phyloP scores from a whole-genome alignment of 2,797 vertebrate genomes.

The Trachops cirrhosus region DNA sequence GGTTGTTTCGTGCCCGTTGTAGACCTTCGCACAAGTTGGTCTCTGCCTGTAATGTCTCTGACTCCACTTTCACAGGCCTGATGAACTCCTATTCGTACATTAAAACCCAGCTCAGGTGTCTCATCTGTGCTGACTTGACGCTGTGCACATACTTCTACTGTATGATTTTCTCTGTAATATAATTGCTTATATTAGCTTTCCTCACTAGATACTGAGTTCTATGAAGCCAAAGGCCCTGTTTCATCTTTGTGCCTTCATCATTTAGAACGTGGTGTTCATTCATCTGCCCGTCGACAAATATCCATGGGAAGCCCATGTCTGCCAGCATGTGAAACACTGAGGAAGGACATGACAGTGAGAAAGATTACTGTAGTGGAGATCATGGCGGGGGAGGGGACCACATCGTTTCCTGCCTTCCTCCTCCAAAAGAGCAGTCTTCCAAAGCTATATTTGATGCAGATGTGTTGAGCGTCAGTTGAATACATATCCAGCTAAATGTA shows the following conservation, averaged over 20 bases:
- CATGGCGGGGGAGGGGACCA: not conserved
- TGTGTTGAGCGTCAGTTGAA: conserved; percentile 16
- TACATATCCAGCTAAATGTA: not conserved
- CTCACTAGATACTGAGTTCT: not conserved
- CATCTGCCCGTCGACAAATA: not conserved
- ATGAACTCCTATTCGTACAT: not conserved
- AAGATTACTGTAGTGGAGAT: not conserved
- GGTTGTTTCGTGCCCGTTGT: not conserved
- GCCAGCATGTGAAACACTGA: not conserved
- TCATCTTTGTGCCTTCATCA: not conserved
- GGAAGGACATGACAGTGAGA: not conserved
- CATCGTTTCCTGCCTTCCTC: conserved; percentile 42
- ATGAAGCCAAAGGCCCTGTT: not conserved
- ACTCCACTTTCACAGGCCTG: not conserved
- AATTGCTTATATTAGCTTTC: not conserved
- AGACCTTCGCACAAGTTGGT: too few species aligned
- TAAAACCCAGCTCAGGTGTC: not conserved
- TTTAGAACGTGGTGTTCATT: not conserved
- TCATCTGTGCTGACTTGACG: not conserved
- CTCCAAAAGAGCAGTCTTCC: conserved; percentile 17
- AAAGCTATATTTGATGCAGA: conserved; percentile 52
- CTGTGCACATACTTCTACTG: not conserved
- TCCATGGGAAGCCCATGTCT: not conserved
- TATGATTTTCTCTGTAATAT: not conserved
- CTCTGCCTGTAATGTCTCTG: not conserved